A percentile compares a stretch with the other conserved stretches of the same genome.
Evolutionary conservation across 2,888 invertebrate species (phyloP).

Genomic region (Rhorus exstirpatorius): DNA sequence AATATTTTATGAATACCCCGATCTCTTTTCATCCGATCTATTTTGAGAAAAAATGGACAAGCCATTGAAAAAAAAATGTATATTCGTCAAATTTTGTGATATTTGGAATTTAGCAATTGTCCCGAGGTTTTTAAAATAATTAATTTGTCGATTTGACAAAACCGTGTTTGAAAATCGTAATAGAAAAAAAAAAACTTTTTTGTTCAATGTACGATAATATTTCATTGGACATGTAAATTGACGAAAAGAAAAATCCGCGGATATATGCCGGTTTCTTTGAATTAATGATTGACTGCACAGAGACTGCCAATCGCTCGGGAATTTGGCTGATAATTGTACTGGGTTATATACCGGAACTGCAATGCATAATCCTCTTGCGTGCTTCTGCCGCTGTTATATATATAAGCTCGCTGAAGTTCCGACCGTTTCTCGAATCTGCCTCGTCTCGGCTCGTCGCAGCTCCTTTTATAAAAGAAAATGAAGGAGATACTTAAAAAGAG

Average conservation of each 20-base stretch:
- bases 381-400: slow-evolving; percentile 36
- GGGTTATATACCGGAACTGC: background rate
- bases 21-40: background rate
- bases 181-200: no score
- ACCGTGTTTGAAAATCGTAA: background rate
- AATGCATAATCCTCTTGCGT: slow-evolving; percentile 22
- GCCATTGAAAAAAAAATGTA: no score
- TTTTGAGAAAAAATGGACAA: no score
- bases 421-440: slow-evolving; percentile 45
- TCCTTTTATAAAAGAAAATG: slow-evolving; percentile 66
- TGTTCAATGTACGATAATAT: background rate
- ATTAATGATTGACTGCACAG: background rate
- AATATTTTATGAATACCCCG: background rate
- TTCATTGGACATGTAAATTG: background rate
- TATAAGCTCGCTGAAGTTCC: slow-evolving; percentile 57
- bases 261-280: background rate
- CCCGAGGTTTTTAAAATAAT: background rate
- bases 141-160: background rate
- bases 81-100: background rate
- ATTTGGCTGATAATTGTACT: slow-evolving; percentile 17
- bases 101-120: background rate
- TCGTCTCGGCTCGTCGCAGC: slow-evolving; percentile 53
- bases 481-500: slow-evolving; percentile 83
- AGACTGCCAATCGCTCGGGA: background rate
- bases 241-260: background rate